Evolutionary conservation across 2,888 invertebrate species (phyloP).

Genomic region (Myopa testacea): DNA sequence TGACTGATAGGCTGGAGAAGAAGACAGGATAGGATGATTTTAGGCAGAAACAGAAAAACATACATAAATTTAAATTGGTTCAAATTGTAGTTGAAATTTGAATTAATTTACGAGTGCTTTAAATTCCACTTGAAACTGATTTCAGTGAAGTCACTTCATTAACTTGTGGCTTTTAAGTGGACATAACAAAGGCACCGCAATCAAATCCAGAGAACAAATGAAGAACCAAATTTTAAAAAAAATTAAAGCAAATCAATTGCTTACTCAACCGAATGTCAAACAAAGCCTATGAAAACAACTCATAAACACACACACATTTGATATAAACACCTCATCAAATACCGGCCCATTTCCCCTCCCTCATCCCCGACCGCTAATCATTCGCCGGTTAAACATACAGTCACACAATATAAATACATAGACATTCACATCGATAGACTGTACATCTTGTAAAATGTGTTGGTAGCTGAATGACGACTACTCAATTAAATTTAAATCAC

Average conservation of each 20-base stretch:
- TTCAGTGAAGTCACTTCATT: background rate
- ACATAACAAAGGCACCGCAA: background rate
- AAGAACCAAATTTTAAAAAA: background rate
- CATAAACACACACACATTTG: constrained; percentile 1
- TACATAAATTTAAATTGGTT: background rate
- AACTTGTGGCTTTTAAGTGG: background rate
- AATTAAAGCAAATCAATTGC: constrained; percentile 37
- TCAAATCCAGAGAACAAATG: background rate
- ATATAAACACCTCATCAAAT: too few species aligned
- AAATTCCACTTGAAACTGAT: too few species aligned
- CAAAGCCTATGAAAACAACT: constrained; percentile 38
- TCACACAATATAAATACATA: too few species aligned
- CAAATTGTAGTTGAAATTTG: too few species aligned
- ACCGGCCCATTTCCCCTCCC: background rate
- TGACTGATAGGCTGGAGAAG: too few species aligned
- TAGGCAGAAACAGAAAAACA: too few species aligned
- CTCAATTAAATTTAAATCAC: constrained; percentile 60
- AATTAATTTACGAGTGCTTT: too few species aligned
- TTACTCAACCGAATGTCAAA: constrained; percentile 43
- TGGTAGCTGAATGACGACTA: constrained; percentile 43
- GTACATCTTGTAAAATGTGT: too few species aligned
- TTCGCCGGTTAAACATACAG: too few species aligned
- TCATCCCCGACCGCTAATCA: background rate
- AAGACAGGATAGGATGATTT: too few species aligned
- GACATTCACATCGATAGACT: too few species aligned